Conservation (phyloP, 1,140 invertebrate species). For the Bombus picipes region DNA sequence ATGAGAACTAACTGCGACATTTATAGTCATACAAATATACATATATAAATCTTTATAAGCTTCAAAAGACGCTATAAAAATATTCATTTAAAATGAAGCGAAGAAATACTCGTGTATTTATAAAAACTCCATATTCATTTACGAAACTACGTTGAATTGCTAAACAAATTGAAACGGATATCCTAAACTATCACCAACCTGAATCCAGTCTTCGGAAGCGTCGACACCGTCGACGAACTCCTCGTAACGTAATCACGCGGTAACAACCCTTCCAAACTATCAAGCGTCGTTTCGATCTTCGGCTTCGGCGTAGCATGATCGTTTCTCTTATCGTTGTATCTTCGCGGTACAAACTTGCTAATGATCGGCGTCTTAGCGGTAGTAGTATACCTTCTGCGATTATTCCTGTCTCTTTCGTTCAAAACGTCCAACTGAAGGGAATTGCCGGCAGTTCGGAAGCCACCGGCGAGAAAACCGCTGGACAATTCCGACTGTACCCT, state of each 20-base stretch:
- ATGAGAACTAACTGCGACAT: not conserved
- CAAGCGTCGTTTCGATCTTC: conserved; percentile 55
- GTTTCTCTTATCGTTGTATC: conserved; percentile 77
- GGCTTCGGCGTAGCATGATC: conserved; percentile 45
- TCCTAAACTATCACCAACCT: conserved; percentile 30
- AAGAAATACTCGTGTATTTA: too few relatives aligned
- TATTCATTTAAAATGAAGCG: not conserved
- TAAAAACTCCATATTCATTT: too few relatives aligned
- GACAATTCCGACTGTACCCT: conserved; percentile 91
- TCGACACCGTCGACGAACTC: not conserved
- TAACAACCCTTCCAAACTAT: conserved; percentile 63
- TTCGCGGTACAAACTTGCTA: conserved; percentile 86
- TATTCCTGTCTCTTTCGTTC: conserved; percentile 46
- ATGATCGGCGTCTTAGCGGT: conserved; percentile 82
- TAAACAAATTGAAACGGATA: not conserved
- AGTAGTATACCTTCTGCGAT: conserved; percentile 68
- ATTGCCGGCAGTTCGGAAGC: conserved; percentile 80
- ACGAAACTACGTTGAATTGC: fast-evolving
- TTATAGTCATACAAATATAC: too few relatives aligned
- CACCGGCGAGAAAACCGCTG: conserved; percentile 88
- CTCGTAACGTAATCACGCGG: conserved; percentile 58
- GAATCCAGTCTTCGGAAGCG: conserved; percentile 45
- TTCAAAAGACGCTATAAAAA: not conserved
- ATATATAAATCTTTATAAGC: too few relatives aligned
- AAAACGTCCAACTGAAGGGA: conserved; percentile 77